These are phyloP conservation scores for Anseranas semipalmata DNA, from an alignment of 2,113 vertebrate species.

Conservation along the genomic window DNA sequence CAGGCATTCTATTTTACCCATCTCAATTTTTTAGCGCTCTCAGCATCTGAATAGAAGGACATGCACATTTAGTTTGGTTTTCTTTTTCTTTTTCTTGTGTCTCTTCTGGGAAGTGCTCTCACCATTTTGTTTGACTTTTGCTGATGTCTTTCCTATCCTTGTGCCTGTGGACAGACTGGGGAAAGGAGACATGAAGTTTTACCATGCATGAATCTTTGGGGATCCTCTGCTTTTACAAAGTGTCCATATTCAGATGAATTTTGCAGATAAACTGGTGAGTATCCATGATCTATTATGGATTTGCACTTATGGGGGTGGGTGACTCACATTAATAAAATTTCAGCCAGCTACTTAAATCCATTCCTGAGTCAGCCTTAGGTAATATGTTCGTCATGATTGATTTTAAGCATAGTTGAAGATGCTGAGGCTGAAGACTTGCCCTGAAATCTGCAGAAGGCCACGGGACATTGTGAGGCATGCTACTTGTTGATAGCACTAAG, in stretches of 20 bases:
- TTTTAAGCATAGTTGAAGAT: neutral
- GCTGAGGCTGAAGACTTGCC: neutral
- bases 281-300: neutral
- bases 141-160: neutral
- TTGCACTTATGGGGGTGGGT: neutral
- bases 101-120: neutral
- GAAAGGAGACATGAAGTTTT: neutral
- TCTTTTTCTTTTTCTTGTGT: neutral
- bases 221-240: neutral
- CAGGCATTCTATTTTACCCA: neutral
- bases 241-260: neutral
- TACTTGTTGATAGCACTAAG: neutral
- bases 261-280: neutral
- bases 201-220: fast-evolving
- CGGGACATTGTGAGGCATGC: neutral
- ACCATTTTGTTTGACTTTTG: neutral
- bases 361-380: neutral
- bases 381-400: neutral
- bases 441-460: fast-evolving
- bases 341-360: neutral
- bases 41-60: neutral
- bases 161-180: fast-evolving
- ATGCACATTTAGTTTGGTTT: neutral
- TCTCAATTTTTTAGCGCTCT: neutral
- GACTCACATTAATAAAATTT: neutral